Evolutionary conservation across 2,888 invertebrate genomes (phyloP), one percentile per base, ranked within the genome.

Genomic region (Brassicogethes aeneus): DNA sequence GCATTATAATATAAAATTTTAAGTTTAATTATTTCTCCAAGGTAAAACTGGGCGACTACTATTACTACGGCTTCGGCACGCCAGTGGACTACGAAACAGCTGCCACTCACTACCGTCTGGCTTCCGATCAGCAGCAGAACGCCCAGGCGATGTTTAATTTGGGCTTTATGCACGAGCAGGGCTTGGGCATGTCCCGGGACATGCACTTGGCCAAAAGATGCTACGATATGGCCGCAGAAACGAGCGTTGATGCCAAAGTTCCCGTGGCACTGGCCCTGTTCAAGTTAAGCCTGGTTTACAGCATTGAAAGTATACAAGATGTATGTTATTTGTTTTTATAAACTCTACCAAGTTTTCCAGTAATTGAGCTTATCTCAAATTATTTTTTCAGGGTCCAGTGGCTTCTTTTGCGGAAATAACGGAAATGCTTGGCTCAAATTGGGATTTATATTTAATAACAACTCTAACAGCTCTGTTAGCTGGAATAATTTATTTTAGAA

Each of bases 101-200:
- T 0, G 96, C 95, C 0, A 82, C 87, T 34, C 87, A 93, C 56
- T 96, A 97, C 68, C 77, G 91, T 48, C 76, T 88, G 53, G 95
- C 95, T 0, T 88, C 89, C 0, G 97, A 97, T 48, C 89, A 90
- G 59, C 92, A 95, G 54, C 88, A 91, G 64, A 94, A 89, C 67
- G 92, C 97, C 0, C 69, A 99, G 66, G 99, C 99, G 2, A 95
- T 96, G 82, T 99, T 99, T 69, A 99, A 99, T 72, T 76, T 99
- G 48, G 99, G 94, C 15, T 99, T 96, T 69, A 99, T 99, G 99
- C 96, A 99, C 69, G 96, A 97, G 69, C 87, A 89, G 52, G 99
- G 99, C 0, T 73, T 96, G 15, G 99, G 99, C 3, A 83, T 99
- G 70, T 74, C 79, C 3, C 77, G 75, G 40, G 87, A 99, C 72